Evolutionary conservation across 2,113 vertebrate genomes (phyloP), one percentile per base, ranked within the genome.

Genomic region (Mustela lutreola): DNA sequence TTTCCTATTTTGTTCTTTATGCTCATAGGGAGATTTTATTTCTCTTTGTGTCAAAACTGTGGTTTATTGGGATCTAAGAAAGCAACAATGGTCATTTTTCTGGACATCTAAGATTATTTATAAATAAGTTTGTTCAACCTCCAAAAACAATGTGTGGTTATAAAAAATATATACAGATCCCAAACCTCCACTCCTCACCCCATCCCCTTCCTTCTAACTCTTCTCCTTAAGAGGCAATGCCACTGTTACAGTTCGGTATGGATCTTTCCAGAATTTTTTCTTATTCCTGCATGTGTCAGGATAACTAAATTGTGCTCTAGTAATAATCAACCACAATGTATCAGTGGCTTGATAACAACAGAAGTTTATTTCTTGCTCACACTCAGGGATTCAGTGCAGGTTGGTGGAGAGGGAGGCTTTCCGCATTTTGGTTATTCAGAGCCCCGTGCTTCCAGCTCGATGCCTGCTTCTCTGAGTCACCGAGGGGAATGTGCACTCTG

Each of bases 21-120:
- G 21, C 42, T 83, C 33, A 45, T 1, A 12, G 42, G 48, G 80
- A 76, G 60, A 28, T 84, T 92, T 94, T 53, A 9, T 92, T 92
- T 92, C 73, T 87, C 33, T n/a, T 83, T 39, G 53, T 82, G 73
- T 83, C n/a, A 36, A 39, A 93, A 60, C 78, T 84, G 24, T 78
- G 26, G 42, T 31, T 60, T 45, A 45, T n/a, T 91, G 73, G 33
- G 39, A 85, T 60, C 75, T 86, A 12, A 26, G 87, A 96, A 94
- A 91, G 76, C 67, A 78, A 67, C 26, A 45, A 0, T 53, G 11
- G 56, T 73, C 58, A 42, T 58, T 14, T 53, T 96, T 90, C 45
- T 78, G 70, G 63, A 67, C n/a, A n/a, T 88, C 33, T 73, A 56
- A 53, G 39, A 21, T 39, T 71, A 80, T 50, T 73, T 94, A 42